phyloP scores from a whole-genome alignment of 2,797 vertebrate species.

The Amniataba percoides region DNA sequence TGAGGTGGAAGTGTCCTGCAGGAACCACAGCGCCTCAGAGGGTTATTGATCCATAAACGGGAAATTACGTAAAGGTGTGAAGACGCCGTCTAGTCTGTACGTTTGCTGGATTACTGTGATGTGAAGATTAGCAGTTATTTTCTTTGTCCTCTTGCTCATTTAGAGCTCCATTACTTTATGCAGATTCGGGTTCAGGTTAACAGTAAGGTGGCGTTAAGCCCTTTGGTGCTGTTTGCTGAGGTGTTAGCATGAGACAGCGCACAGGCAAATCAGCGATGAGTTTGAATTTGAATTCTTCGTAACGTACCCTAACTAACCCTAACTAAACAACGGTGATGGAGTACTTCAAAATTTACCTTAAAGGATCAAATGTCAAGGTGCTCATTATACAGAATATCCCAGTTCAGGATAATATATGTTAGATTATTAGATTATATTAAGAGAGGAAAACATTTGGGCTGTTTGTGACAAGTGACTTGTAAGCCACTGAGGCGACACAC shows the following conservation, averaged over 20 bases:
- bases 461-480: not conserved
- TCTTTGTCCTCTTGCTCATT: too few relatives aligned
- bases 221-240: not conserved
- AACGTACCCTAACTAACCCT: too few relatives aligned
- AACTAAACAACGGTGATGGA: too few relatives aligned
- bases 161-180: accelerated
- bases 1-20: conserved; percentile 9
- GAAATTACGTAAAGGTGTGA: conserved; percentile 8
- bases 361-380: too few relatives aligned
- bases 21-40: not conserved
- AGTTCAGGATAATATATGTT: too few relatives aligned
- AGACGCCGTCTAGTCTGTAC: not conserved
- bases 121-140: not conserved
- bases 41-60: conserved; percentile 22
- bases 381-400: too few relatives aligned
- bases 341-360: too few relatives aligned
- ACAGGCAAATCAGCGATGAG: not conserved
- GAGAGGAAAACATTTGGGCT: not conserved
- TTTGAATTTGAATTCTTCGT: not conserved
- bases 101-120: not conserved
- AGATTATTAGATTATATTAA: too few relatives aligned
- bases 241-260: not conserved
- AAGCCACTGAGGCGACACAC: conserved; percentile 5
- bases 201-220: not conserved
- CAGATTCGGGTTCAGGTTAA: not conserved